phyloP scores from a whole-genome alignment of 2,113 vertebrate genomes.

The Oncorhynchus gorbuscha region DNA sequence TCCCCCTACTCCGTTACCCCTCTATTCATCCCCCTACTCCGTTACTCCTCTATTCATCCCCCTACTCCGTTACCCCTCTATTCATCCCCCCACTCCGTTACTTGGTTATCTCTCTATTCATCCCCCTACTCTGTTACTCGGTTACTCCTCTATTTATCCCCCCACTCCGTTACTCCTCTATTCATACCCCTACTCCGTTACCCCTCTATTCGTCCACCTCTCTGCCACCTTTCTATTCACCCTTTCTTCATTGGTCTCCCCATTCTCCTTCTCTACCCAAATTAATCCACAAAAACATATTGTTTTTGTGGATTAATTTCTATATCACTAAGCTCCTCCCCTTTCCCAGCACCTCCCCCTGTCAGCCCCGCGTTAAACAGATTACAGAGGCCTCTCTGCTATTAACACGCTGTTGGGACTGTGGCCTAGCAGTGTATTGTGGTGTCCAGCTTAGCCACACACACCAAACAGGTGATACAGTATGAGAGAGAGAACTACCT shows the following conservation, averaged over 20 bases:
- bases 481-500: not conserved
- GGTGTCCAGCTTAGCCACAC: conserved; percentile 29
- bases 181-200: not conserved
- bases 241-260: too few relatives aligned
- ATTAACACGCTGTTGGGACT: conserved; percentile 54
- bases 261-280: too few relatives aligned
- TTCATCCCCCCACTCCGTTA: too few relatives aligned
- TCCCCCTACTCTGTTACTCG: not conserved
- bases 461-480: conserved; percentile 7
- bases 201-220: not conserved
- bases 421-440: conserved; percentile 42
- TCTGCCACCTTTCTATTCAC: too few relatives aligned
- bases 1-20: too few relatives aligned
- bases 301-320: too few relatives aligned
- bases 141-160: too few relatives aligned
- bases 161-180: not conserved
- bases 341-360: not conserved
- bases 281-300: too few relatives aligned
- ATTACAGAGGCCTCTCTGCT: conserved; percentile 67
- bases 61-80: not conserved
- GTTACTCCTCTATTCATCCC: too few relatives aligned
- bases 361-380: conserved; percentile 57
- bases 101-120: too few relatives aligned
- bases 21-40: too few relatives aligned
- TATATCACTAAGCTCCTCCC: not conserved